Percentiles rank a stretch among this genome's conserved stretches.
Conservation (phyloP, 2,888 invertebrate species). For the Eristalis intricaria region DNA sequence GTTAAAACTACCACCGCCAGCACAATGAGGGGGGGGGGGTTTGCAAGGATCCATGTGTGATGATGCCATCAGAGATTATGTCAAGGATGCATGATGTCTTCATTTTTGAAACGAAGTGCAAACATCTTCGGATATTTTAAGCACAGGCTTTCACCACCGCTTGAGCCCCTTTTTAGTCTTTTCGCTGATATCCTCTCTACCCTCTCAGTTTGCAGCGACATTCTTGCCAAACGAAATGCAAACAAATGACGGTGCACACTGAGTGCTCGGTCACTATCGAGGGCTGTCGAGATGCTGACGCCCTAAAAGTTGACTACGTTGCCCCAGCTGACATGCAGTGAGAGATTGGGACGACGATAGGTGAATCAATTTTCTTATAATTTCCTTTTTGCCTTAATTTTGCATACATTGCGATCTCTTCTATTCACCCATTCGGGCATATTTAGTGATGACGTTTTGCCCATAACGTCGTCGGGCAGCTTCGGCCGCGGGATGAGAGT, state of each 20-base stretch:
- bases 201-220: neutral
- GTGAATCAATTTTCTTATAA: constrained; percentile 66
- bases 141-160: neutral
- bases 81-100: constrained; percentile 58
- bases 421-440: constrained; percentile 48
- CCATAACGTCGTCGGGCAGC: neutral
- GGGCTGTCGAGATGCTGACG: neutral
- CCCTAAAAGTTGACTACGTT: neutral
- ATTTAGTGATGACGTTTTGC: constrained; percentile 51
- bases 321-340: neutral
- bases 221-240: constrained; percentile 29
- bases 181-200: neutral
- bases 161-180: constrained; percentile 9
- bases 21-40: neutral
- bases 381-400: constrained; percentile 60
- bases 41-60: neutral
- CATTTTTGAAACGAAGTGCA: constrained; percentile 26
- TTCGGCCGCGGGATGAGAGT: neutral
- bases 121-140: constrained; percentile 38
- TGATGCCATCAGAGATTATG: constrained; percentile 40
- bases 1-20: neutral
- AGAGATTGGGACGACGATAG: constrained; percentile 27
- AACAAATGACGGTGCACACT: constrained; percentile 38
- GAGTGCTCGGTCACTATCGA: constrained; percentile 15
- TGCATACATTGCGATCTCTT: constrained; percentile 60